Evolutionary conservation across 2,888 invertebrate species (phyloP).

Genomic region (Chloromyia formosa): DNA sequence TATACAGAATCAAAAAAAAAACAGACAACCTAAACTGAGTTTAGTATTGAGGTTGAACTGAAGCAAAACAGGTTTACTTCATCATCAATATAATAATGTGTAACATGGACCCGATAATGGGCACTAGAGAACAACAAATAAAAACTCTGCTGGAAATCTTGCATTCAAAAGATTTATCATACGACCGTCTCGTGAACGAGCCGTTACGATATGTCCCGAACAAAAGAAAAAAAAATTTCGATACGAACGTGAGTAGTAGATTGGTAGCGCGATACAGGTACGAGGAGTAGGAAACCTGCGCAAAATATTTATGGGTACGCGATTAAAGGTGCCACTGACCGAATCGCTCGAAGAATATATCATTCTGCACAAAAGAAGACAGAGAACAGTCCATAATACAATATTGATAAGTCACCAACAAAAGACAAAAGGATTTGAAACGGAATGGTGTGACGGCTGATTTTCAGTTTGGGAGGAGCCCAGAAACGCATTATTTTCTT

Average conservation of each 20-base stretch:
- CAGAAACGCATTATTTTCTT: conserved; percentile 23
- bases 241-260: conserved; percentile 21
- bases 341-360: no score
- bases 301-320: not conserved
- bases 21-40: conserved; percentile 1
- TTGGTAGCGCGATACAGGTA: not conserved
- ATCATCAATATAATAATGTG: conserved; percentile 38
- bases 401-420: conserved; percentile 21
- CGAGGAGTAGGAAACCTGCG: not conserved
- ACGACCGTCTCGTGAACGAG: conserved; percentile 2
- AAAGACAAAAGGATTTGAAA: not conserved
- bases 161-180: conserved; percentile 34
- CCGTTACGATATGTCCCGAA: no score
- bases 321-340: not conserved
- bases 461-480: not conserved
- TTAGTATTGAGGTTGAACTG: not conserved
- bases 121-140: conserved; percentile 38
- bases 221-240: not conserved
- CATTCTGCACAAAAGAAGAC: no score
- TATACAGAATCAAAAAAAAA: conserved; percentile 6
- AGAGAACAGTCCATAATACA: conserved; percentile 4
- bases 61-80: conserved; percentile 41
- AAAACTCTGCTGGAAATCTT: conserved; percentile 41
- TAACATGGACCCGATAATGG: conserved; percentile 40
- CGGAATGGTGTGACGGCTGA: conserved; percentile 9